Conservation (phyloP, 2,113 vertebrate genomes). For the Hemiscyllium ocellatum region DNA sequence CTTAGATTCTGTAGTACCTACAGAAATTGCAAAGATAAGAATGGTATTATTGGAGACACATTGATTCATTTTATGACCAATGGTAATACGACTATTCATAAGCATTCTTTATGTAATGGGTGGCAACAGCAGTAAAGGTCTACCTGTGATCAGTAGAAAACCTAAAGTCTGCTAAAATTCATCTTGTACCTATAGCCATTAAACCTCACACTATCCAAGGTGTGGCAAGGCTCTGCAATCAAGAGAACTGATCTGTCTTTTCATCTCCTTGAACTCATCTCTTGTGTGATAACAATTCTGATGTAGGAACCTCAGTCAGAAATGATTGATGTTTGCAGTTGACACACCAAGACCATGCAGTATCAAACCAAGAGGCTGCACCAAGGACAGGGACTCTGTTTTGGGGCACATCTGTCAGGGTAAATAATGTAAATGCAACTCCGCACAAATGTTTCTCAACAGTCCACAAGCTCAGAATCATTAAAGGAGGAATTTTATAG, state of each 20-base stretch:
- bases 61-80: background rate
- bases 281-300: background rate
- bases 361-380: no score
- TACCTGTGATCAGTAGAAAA: background rate
- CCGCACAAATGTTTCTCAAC: background rate
- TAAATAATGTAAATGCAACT: background rate
- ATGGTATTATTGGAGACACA: no score
- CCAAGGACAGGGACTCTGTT: background rate
- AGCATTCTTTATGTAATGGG: background rate
- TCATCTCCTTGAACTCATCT: background rate
- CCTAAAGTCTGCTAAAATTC: background rate
- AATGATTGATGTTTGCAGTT: background rate
- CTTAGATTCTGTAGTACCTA: no score
- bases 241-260: background rate
- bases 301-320: background rate
- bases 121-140: background rate
- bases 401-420: background rate
- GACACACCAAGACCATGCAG: background rate
- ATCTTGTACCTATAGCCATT: background rate
- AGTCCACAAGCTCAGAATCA: background rate
- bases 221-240: background rate
- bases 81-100: background rate
- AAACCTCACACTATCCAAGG: background rate
- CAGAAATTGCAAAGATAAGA: no score
- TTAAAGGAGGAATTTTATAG: background rate